Base-by-base conservation (phyloP, 2,797 vertebrate species). In the Platyrinchus mystaceus region DNA sequence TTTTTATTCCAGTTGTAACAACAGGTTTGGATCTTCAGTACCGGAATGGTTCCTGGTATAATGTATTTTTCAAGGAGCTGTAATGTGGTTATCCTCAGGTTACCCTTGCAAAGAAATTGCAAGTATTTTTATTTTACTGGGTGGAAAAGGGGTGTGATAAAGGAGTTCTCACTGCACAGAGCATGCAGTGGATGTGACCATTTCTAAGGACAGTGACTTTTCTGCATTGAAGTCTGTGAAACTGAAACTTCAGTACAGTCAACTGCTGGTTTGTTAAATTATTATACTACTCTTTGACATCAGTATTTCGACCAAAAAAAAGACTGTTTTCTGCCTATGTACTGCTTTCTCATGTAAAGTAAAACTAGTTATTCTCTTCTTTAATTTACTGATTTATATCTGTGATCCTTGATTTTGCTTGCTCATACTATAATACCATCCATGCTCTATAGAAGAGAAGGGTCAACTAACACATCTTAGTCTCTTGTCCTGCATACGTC, bases 131-230 rank as follows among this genome's bases (percentile, higher is more conserved):
- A 11, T 55, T 91, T 69, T 53, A 62, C 7, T 43, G 18, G 5
- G 3, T 6, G 9, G 18, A 21, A 11, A 5, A 14, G 14, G 4
- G 37, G 8, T 41, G 27, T 9, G 19, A 17, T 24, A 56, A 12
- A n/a, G 28, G 14, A 44, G 39, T 75, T 79, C 17, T 69, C 14
- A 53, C 21, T 10, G 39, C 0, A 0, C 34, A 76, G 43, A 50
- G 5, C 1, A 0, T 19, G 28, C 20, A 63, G 14, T 13, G 36
- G 21, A 15, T 1, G 0, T 36, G 20, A 13, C 7, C 14, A 30
- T 74, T 76, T 86, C 64, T 74, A 70, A 85, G 22, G 43, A 39
- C 17, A 39, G 5, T 44, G 46, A 63, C 11, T 60, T 49, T 67
- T 63, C 71, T 64, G 3, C 41, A 88, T 2, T 53, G 28, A 82